Evolutionary conservation across 2,797 vertebrate genomes (phyloP), one percentile per base, ranked within the genome.

Genomic region (Danio choprae): DNA sequence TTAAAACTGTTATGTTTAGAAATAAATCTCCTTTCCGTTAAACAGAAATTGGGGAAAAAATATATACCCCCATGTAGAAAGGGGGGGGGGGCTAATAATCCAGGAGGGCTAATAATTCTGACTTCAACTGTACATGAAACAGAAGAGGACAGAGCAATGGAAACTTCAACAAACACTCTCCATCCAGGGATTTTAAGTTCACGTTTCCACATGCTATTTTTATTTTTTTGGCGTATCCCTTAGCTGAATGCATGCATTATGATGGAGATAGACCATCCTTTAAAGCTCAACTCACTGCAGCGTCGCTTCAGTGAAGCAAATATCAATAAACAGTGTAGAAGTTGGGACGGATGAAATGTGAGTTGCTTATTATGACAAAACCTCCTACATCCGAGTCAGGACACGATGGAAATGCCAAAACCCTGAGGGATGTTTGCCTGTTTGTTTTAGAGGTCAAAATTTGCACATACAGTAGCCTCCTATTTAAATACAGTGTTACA

Each of bases 351-450:
- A 56, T 15, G 55, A 68, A 67, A 76, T 7, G 56, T 40, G 63
- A 80, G 41, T 40, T 15, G 29, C 62, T 62, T 50, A 75, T 51
- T 58, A 60, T 80, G 65, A 74, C 51, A 63, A 56, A 82, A 84
- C 80, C 81, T 22, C 65, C 56, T 58, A 44, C 62, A 71, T 53
- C 60, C 68, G 2, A 72, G 64, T 78, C 77, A 53, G 48, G 65
- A 79, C 81, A 79, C 12, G 51, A 44, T 18, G 22, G 62, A 73
- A 63, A 72, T 20, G 44, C 63, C 22, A 51, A 65, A 50, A 72
- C 36, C 11, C 60, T 41, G 8, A 29, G 20, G 40, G 40, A 64
- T 36, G 15, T 48, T 41, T 20, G n/a, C 18, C 15, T 70, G 40
- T 69, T 18, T 20, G 59, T 29, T 46, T 10, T 10, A 51, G 29